These are phyloP conservation scores for Zaprionus camerounensis DNA, from an alignment of 1,140 invertebrate genomes.

Conservation along the genomic window DNA sequence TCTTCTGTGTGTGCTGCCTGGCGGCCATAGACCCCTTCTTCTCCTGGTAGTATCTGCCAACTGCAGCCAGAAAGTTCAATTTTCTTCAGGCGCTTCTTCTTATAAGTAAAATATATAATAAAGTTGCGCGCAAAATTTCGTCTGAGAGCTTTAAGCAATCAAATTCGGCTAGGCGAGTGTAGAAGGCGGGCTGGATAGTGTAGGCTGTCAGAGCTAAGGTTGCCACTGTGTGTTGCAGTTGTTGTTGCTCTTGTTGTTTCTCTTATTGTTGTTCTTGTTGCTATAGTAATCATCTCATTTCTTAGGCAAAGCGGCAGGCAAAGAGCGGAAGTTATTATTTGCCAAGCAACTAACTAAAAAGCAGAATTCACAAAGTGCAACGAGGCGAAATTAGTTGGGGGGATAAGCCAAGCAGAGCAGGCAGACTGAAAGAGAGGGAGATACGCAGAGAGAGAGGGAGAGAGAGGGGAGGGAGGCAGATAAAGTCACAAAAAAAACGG, in stretches of 20 bases:
- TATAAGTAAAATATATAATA: slow-evolving; percentile 28
- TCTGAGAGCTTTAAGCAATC: slow-evolving; percentile 41
- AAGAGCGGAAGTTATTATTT: slow-evolving; percentile 57
- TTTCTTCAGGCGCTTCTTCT: slow-evolving; percentile 19
- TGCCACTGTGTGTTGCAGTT: neutral
- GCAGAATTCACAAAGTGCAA: slow-evolving; percentile 42
- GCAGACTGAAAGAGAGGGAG: neutral
- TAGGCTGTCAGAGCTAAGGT: neutral
- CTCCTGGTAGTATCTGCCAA: neutral
- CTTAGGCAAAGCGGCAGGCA: slow-evolving; percentile 45
- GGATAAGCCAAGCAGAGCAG: slow-evolving; percentile 5
- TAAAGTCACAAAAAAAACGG: slow-evolving; percentile 1
- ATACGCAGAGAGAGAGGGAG: neutral
- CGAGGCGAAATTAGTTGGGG: slow-evolving; percentile 39
- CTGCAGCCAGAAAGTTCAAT: slow-evolving; percentile 35
- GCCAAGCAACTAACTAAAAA: slow-evolving; percentile 44
- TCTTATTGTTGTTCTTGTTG: neutral
- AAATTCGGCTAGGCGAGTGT: neutral
- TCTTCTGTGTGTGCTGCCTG: neutral
- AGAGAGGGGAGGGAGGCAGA: neutral
- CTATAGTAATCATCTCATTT: slow-evolving; percentile 45
- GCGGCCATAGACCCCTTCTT: slow-evolving; percentile 24
- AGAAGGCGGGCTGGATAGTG: neutral
- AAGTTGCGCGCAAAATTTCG: slow-evolving; percentile 47
- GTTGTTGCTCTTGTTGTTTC: neutral